Base-by-base conservation (phyloP, 2,888 invertebrate genomes). In the Mactromeris polynyma region DNA sequence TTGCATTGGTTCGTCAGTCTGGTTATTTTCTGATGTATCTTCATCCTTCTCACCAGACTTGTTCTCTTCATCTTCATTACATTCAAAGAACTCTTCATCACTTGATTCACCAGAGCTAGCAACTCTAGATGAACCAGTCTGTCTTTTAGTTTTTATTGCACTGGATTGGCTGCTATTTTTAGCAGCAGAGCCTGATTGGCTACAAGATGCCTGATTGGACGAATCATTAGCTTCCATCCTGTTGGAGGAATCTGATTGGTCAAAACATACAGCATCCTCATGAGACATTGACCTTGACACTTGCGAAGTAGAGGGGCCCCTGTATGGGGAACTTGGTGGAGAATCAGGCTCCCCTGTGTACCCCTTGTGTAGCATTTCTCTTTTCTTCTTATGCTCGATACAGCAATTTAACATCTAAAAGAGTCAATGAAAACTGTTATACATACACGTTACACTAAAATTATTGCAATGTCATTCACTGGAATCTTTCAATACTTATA, bases 381-480 rank as follows among this genome's bases (percentile, higher is more conserved):
- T 93, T 36, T 95, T 95, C 85, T 96, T 96, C 93, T 97, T 97
- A 84, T 97, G 96, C 87, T 97, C 97, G 87, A 97, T 97, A 95
- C 98, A 98, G 94, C 97, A 97, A 95, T 98, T 97, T 33, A 98
- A 95, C 97, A 98, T 97, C 96, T 97, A 96, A 79, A 92, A 89
- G 3, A 64, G 79, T n/a, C 6, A 26, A n/a, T 64, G 26, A 26
- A n/a, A 82, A 31, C 6, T 51, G 58, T 58, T 21, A 46, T 21
- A 33, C 40, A n/a, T 64, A 51, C 21, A 85, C n/a, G n/a, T n/a
- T n/a, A n/a, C n/a, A n/a, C n/a, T n/a, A n/a, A n/a, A n/a, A n/a
- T n/a, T n/a, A n/a, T n/a, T n/a, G n/a, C n/a, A n/a, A n/a, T n/a
- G n/a, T n/a, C n/a, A n/a, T n/a, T n/a, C n/a, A n/a, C n/a, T n/a